Percentiles rank a stretch among this genome's conserved stretches.
Conservation (phyloP, 2,888 invertebrate species). For the Crematogaster levior region DNA sequence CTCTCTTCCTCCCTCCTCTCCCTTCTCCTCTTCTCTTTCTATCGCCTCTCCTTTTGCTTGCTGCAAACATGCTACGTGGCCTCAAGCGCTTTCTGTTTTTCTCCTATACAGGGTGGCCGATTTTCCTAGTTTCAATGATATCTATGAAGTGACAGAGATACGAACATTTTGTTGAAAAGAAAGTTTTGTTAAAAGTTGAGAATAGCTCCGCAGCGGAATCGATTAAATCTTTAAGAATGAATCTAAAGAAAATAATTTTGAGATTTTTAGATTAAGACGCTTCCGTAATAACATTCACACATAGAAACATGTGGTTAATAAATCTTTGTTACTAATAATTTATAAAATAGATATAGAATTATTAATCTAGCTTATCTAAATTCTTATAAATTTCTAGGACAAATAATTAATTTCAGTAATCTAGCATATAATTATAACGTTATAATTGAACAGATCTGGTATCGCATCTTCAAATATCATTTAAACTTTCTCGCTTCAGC, state of each 20-base stretch:
- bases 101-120: conserved; percentile 4
- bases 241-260: no score
- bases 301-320: neutral
- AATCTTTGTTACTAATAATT: neutral
- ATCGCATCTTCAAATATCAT: neutral
- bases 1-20: neutral
- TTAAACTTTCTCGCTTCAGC: neutral
- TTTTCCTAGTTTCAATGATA: conserved; percentile 18
- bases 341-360: neutral
- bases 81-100: conserved; percentile 32
- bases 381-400: neutral
- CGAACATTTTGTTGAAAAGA: conserved; percentile 3
- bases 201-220: neutral
- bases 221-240: conserved; percentile 28
- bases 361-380: neutral
- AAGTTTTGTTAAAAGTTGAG: no score
- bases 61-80: conserved; percentile 11
- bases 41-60: neutral
- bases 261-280: no score
- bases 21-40: neutral
- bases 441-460: neutral
- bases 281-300: neutral
- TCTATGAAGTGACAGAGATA: conserved; percentile 10
- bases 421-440: neutral
- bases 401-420: neutral